phyloP scores from a whole-genome alignment of 35 echinoderm and acorn worm species.

The Ophioderma brevispina region DNA sequence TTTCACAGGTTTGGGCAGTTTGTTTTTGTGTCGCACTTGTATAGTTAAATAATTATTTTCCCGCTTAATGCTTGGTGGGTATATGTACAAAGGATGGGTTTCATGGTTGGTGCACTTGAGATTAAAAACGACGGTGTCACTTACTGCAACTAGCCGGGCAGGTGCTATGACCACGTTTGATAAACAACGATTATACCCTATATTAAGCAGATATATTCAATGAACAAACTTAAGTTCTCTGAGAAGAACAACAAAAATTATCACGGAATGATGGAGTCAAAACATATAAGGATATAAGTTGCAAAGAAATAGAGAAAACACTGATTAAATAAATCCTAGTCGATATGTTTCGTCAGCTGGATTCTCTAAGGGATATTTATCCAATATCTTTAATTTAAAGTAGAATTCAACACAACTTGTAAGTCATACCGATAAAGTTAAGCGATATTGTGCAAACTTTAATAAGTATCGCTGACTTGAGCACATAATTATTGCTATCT shows the following conservation, averaged over 20 bases:
- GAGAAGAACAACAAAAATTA: neutral
- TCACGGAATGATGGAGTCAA: neutral
- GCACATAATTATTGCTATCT: too few species aligned
- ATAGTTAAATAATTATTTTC: neutral
- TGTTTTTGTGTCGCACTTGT: neutral
- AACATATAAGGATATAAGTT: neutral
- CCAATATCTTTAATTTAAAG: neutral
- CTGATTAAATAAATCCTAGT: neutral
- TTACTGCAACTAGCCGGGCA: neutral
- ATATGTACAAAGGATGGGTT: neutral
- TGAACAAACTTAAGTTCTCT: neutral
- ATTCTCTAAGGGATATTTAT: neutral
- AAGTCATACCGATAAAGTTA: neutral
- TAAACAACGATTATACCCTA: neutral
- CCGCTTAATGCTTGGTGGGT: neutral
- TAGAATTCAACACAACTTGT: neutral
- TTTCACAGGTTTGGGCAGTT: neutral
- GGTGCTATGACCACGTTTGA: neutral
- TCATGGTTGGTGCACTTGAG: neutral
- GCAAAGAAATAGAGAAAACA: neutral
- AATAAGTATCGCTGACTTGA: too few species aligned
- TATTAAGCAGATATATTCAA: neutral
- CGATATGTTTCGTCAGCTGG: slow-evolving; percentile 1
- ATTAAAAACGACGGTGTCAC: neutral
- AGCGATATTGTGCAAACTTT: neutral